phyloP scores from a whole-genome alignment of 2,113 vertebrate species.

The Corydoras sp. region DNA sequence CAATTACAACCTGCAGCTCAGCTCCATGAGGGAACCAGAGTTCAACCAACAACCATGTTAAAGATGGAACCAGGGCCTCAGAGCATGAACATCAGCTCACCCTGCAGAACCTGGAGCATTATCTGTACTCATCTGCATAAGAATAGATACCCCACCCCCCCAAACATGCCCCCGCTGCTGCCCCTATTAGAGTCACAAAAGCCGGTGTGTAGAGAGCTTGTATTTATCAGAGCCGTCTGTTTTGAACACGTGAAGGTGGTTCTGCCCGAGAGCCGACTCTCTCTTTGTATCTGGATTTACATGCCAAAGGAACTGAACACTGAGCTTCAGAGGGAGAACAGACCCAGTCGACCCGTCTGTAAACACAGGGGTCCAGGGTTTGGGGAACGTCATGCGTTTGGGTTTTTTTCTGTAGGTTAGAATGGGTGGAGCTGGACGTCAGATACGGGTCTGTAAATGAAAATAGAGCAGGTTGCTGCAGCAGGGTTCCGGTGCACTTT shows the following conservation, averaged over 20 bases:
- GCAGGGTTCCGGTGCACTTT: no score
- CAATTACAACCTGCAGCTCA: no score
- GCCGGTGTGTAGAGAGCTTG: conserved; percentile 51
- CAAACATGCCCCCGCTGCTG: conserved; percentile 48
- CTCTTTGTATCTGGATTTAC: conserved; percentile 37
- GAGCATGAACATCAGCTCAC: conserved; percentile 4
- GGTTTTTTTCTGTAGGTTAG: background rate
- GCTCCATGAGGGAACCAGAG: no score
- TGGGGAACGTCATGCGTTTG: background rate
- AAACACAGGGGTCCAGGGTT: background rate
- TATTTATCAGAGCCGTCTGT: conserved; percentile 64
- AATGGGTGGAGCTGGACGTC: no score
- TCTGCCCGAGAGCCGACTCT: conserved; percentile 37
- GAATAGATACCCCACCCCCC: conserved; percentile 48
- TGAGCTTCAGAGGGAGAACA: conserved; percentile 3
- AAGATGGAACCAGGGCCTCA: background rate
- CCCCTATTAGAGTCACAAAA: conserved; percentile 39
- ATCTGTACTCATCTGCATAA: conserved; percentile 56
- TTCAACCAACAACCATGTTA: no score
- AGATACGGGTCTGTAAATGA: no score
- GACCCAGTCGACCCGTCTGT: background rate
- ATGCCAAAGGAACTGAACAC: conserved; percentile 25
- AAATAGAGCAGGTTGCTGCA: no score
- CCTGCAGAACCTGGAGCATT: conserved; percentile 16
- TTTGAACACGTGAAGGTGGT: conserved; percentile 57